Conservation (phyloP, 2,113 vertebrate genomes). For the Phoenicopterus ruber region DNA sequence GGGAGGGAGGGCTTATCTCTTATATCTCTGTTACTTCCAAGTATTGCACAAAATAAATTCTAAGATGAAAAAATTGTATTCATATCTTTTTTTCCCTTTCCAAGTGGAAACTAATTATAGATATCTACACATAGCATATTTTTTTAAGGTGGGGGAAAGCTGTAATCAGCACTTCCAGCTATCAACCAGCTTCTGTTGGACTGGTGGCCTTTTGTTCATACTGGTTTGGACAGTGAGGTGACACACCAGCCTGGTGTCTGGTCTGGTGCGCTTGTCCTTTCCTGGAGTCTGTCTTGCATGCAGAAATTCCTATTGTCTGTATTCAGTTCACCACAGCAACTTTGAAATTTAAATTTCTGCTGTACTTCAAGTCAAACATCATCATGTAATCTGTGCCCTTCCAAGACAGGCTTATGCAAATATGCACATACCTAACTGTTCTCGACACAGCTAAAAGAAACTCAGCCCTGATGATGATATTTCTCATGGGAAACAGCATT, state of each 20-base stretch:
- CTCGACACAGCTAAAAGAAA: neutral
- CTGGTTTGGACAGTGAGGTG: neutral
- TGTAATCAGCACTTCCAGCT: neutral
- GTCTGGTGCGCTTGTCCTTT: neutral
- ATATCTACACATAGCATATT: neutral
- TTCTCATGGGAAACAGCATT: neutral
- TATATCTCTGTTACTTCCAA: neutral
- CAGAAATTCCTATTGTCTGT: neutral
- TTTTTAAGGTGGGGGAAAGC: neutral
- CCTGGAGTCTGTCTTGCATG: neutral
- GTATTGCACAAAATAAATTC: neutral
- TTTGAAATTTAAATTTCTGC: neutral
- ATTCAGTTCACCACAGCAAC: neutral
- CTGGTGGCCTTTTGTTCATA: neutral
- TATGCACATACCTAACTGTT: neutral
- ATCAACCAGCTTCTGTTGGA: neutral
- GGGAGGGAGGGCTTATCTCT: neutral
- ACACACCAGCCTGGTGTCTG: neutral
- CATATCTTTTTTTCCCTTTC: neutral
- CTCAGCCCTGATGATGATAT: neutral
- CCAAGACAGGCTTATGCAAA: neutral
- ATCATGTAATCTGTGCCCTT: neutral
- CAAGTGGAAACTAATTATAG: neutral
- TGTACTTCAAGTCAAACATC: neutral
- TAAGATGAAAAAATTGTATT: neutral